These are phyloP conservation scores for Lacerta agilis DNA, from an alignment of 2,797 vertebrate genomes.

Conservation along the genomic window DNA sequence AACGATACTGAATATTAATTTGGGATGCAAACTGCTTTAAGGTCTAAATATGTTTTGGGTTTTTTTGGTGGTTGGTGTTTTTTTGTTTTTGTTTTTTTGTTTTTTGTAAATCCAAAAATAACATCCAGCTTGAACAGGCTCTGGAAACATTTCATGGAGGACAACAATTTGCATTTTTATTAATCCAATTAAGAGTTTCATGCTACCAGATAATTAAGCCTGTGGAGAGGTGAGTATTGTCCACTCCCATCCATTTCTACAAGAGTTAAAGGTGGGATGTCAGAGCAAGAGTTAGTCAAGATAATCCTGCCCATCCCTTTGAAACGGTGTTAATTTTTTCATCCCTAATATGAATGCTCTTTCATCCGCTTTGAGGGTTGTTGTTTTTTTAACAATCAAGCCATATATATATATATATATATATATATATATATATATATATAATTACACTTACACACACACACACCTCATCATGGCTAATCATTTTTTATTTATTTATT, in stretches of 20 bases:
- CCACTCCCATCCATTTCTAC: neutral
- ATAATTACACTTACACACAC: too few relatives aligned
- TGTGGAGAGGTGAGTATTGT: neutral
- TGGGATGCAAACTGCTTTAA: conserved; percentile 12
- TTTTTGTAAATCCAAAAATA: conserved; percentile 21
- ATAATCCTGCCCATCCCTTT: neutral
- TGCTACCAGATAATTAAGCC: conserved; percentile 7
- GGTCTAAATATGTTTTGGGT: conserved; percentile 10
- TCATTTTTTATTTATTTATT: too few relatives aligned
- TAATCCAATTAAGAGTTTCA: neutral
- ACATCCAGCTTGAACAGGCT: conserved; percentile 25
- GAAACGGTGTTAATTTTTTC: neutral
- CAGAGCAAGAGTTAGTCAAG: neutral
- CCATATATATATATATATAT: too few relatives aligned
- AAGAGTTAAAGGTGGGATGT: conserved; percentile 19
- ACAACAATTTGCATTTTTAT: conserved; percentile 38
- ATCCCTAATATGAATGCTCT: neutral
- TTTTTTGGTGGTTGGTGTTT: too few relatives aligned
- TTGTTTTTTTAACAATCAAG: too few relatives aligned
- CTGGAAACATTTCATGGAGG: conserved; percentile 39
- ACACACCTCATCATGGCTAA: too few relatives aligned
- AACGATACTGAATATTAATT: conserved; percentile 9
- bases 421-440: too few relatives aligned
- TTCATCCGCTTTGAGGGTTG: too few relatives aligned
- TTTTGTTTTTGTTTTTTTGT: neutral